Conservation (phyloP, 2,113 vertebrate genomes). For the Barbus barbus region DNA sequence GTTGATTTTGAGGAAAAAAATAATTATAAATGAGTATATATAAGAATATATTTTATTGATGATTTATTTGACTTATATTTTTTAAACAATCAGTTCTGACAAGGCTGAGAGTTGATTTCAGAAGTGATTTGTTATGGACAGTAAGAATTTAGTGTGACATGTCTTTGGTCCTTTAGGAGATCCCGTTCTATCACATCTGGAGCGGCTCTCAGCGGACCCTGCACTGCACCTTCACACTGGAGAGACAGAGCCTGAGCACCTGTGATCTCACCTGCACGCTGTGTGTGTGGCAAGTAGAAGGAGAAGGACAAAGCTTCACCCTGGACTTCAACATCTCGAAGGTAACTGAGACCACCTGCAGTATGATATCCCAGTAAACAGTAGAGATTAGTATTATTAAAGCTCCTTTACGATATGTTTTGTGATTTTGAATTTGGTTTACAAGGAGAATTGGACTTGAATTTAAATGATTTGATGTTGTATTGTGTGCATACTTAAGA, state of each 20-base stretch:
- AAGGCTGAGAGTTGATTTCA: neutral
- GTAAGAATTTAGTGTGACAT: conserved; percentile 9
- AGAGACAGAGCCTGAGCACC: conserved; percentile 91
- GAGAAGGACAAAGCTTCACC: conserved; percentile 94
- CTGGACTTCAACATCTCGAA: conserved; percentile 95
- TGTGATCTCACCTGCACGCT: conserved; percentile 96
- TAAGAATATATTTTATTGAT: too few species aligned
- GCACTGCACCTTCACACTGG: conserved; percentile 96
- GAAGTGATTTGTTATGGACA: neutral
- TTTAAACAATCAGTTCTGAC: neutral
- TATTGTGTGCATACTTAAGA: neutral
- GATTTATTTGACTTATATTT: too few species aligned
- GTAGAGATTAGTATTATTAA: neutral
- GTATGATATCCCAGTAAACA: neutral
- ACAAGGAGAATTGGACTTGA: neutral
- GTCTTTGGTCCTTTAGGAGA: conserved; percentile 78
- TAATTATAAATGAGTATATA: too few species aligned
- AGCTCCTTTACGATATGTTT: neutral
- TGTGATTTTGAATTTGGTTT: too few species aligned
- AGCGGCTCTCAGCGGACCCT: conserved; percentile 90
- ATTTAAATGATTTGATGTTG: neutral
- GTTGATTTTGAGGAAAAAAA: neutral
- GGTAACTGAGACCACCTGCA: conserved; percentile 71
- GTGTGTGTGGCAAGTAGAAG: conserved; percentile 99
- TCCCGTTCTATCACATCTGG: conserved; percentile 99